Percentiles rank a stretch among this genome's conserved stretches.
Evolutionary conservation across 2,888 invertebrate species (phyloP).

Genomic region (Habrosyne pyritoides): DNA sequence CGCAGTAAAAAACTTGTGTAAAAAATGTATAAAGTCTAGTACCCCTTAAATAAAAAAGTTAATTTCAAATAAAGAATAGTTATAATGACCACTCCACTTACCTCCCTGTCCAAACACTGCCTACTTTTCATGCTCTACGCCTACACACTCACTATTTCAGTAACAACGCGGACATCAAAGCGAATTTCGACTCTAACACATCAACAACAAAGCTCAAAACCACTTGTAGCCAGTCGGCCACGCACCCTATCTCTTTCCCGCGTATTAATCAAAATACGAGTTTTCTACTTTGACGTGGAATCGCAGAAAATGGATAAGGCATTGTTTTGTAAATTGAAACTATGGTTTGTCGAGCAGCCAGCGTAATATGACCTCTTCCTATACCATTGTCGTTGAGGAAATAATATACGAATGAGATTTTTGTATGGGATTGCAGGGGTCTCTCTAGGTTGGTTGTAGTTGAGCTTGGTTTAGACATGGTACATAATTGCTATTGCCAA

Average conservation of each 20-base stretch:
- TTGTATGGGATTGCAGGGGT: slow-evolving; percentile 42
- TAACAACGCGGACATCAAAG: slow-evolving; percentile 51
- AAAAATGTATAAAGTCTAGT: background rate
- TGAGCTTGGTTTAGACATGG: slow-evolving; percentile 73
- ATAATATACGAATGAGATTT: slow-evolving; percentile 22
- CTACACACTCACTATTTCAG: slow-evolving; percentile 81
- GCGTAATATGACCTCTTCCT: slow-evolving; percentile 51
- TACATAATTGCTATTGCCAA: slow-evolving; percentile 72
- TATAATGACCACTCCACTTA: slow-evolving; percentile 69
- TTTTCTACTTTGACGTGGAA: slow-evolving; percentile 82
- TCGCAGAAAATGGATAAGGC: slow-evolving; percentile 82
- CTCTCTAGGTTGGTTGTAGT: slow-evolving; percentile 36
- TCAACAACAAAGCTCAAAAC: slow-evolving; percentile 51
- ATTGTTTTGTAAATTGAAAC: slow-evolving; percentile 83
- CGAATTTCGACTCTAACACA: slow-evolving; percentile 58
- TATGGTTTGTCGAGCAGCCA: slow-evolving; percentile 68
- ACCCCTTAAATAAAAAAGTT: background rate
- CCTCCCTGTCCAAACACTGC: slow-evolving; percentile 72
- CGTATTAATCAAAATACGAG: slow-evolving; percentile 83
- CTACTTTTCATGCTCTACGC: slow-evolving; percentile 82
- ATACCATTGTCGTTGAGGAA: slow-evolving; percentile 24
- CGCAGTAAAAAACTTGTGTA: slow-evolving; percentile 10
- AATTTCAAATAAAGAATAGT: slow-evolving; percentile 3
- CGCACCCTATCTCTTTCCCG: slow-evolving; percentile 79
- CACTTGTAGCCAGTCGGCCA: slow-evolving; percentile 31